A percentile compares a stretch with the other conserved stretches of the same genome.
These are phyloP conservation scores for Scyliorhinus canicula DNA, from an alignment of 2,797 vertebrate species.

Conservation along the genomic window DNA sequence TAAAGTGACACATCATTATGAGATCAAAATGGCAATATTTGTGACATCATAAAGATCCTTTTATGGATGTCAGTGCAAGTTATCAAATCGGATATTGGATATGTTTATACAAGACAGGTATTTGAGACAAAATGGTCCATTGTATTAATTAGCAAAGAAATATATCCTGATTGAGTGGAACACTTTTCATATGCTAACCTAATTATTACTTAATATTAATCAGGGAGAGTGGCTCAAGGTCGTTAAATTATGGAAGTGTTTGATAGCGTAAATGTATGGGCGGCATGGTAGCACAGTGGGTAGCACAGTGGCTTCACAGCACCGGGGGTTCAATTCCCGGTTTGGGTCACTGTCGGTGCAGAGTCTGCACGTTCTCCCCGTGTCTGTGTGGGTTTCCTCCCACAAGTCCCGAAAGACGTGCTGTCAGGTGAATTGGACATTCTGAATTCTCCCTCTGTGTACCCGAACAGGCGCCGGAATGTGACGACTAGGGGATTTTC, in stretches of 20 bases:
- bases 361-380: too few species aligned
- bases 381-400: too few species aligned
- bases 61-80: not conserved
- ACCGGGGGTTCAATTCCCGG: too few species aligned
- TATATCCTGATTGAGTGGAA: not conserved
- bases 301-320: too few species aligned
- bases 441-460: too few species aligned
- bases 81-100: not conserved
- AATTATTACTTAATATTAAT: not conserved
- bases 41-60: not conserved
- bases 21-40: slow-evolving; percentile 21
- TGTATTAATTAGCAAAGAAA: not conserved
- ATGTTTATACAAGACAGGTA: not conserved
- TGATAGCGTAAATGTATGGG: not conserved
- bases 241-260: not conserved
- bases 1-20: slow-evolving; percentile 6
- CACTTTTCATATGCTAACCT: not conserved
- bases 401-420: too few species aligned
- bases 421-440: too few species aligned
- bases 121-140: not conserved
- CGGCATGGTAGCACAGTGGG: too few species aligned
- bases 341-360: too few species aligned
- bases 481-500: too few species aligned
- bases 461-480: too few species aligned
- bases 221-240: not conserved